Conservation (phyloP, 1,140 invertebrate species). For the Diachasmimorpha longicaudata region DNA sequence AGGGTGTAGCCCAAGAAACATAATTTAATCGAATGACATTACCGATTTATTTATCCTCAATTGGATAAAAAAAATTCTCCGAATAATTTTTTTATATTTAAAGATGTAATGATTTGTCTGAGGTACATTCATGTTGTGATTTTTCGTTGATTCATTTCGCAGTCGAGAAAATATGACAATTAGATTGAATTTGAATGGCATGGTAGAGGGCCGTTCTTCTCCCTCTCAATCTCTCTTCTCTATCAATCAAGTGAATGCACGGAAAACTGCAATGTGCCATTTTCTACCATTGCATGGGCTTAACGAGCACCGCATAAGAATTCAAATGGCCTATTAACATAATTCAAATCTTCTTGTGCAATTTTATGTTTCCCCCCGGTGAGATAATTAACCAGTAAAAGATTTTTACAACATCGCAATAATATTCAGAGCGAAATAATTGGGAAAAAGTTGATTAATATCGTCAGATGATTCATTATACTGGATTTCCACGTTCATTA, state of each 20-base stretch:
- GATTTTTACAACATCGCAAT: neutral
- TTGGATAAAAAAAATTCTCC: too few species aligned
- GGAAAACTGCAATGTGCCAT: slow-evolving; percentile 4
- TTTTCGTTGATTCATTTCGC: too few species aligned
- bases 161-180: neutral
- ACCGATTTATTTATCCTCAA: too few species aligned
- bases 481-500: slow-evolving; percentile 35
- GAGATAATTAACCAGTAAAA: neutral
- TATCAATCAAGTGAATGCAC: slow-evolving; percentile 16
- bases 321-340: slow-evolving; percentile 6
- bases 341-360: neutral
- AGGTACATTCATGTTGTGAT: too few species aligned
- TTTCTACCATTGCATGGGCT: slow-evolving; percentile 19
- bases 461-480: slow-evolving; percentile 28
- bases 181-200: neutral
- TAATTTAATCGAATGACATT: too few species aligned
- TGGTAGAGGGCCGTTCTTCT: neutral
- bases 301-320: slow-evolving; percentile 18
- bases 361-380: neutral
- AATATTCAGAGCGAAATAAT: neutral
- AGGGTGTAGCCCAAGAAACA: neutral
- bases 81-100: too few species aligned
- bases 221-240: neutral
- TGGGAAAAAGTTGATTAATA: slow-evolving; percentile 30
- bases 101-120: too few species aligned